A percentile compares a stretch with the other conserved stretches of the same genome.
phyloP scores from a whole-genome alignment of 2,113 vertebrate genomes.

The Ammodytes marinus region DNA sequence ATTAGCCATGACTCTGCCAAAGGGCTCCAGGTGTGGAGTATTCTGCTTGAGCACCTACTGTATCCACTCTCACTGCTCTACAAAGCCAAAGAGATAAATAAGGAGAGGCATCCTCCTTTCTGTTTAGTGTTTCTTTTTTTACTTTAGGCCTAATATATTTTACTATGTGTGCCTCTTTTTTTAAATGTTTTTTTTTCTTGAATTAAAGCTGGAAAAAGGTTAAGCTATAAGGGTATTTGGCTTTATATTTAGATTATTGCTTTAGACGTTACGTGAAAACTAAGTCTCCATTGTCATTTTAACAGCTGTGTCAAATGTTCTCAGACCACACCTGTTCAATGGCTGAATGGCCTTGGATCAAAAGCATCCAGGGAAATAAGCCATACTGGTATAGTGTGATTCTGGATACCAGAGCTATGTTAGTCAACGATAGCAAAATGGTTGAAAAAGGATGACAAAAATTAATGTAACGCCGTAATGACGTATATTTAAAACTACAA shows the following conservation, averaged over 20 bases:
- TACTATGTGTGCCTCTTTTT: too few species aligned
- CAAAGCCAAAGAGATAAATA: not conserved
- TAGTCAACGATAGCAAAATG: not conserved
- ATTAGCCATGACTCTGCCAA: constrained; percentile 71
- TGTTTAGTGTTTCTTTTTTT: not conserved
- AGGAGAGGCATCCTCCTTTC: not conserved
- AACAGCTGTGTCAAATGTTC: constrained; percentile 28
- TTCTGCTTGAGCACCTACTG: constrained; percentile 47
- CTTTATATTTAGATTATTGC: constrained; percentile 18
- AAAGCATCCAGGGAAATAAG: constrained; percentile 6
- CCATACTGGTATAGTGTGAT: not conserved
- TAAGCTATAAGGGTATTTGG: not conserved
- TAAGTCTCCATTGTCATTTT: constrained; percentile 12
- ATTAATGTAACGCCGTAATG: too few species aligned
- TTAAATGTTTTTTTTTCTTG: not conserved
- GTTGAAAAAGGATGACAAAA: not conserved
- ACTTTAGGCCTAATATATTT: not conserved
- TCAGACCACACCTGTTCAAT: constrained; percentile 33
- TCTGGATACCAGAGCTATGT: not conserved
- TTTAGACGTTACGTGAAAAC: constrained; percentile 21
- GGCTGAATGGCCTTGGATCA: not conserved
- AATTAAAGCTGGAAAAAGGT: not conserved
- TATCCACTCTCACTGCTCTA: constrained; percentile 23
- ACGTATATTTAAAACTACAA: not conserved
- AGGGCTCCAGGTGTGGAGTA: constrained; percentile 73